Evolutionary conservation across 2,113 vertebrate species (phyloP).

Genomic region (Nothocercus julius): DNA sequence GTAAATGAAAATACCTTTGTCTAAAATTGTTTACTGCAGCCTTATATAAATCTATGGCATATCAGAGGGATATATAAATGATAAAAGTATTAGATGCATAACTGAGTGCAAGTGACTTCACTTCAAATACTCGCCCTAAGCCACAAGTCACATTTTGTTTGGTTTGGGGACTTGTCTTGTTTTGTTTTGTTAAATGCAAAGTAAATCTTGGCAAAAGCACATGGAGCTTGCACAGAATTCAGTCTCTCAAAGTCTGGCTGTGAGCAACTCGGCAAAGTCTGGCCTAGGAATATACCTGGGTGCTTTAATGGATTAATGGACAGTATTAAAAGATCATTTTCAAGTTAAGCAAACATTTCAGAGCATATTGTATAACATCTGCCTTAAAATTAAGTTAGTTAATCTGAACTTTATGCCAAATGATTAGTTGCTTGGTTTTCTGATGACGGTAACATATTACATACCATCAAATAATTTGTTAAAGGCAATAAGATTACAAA

Average conservation of each 20-base stretch:
- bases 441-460: conserved; percentile 17
- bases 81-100: neutral
- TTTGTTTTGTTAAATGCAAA: neutral
- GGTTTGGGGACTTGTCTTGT: neutral
- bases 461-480: neutral
- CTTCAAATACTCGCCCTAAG: neutral
- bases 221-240: neutral
- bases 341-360: conserved; percentile 40
- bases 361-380: neutral
- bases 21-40: neutral
- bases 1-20: neutral
- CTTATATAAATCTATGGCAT: neutral
- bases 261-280: neutral
- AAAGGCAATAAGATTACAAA: conserved; percentile 53
- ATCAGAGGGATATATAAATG: neutral
- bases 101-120: neutral
- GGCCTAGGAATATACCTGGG: neutral
- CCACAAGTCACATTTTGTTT: neutral
- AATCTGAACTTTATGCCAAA: conserved; percentile 13
- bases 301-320: neutral
- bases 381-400: conserved; percentile 49
- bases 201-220: neutral
- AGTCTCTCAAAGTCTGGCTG: neutral
- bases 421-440: neutral
- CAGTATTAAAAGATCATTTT: conserved; percentile 23